Base-by-base conservation (phyloP, 2,113 vertebrate genomes). In the Cyanoderma ruficeps region DNA sequence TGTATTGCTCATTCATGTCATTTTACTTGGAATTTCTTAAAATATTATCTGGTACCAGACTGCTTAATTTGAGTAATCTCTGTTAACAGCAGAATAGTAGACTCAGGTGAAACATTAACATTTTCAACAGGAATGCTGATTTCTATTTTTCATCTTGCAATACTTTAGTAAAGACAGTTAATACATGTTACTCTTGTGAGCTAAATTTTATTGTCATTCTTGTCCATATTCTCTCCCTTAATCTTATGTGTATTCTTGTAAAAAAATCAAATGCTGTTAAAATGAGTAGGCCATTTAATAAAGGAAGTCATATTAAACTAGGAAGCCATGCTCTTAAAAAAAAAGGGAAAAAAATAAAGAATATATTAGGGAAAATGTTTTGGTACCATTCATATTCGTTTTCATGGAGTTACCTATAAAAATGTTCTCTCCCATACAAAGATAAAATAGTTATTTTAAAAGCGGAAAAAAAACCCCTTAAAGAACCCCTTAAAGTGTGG, bases 271-370 rank as follows among this genome's bases (percentile, higher is more conserved):
- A 39, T 28, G 10, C 15, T 71, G 21, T 63, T 87, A 71, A 79
- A 70, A 82, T 50, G 7, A 78, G 11, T 31, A 5, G 15, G 20
- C 4, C 5, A 57, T 65, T 68, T 41, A 59, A 22, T 83, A 83
- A 76, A 92, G 50, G 3, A 56, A 50, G 3, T 47, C 1, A 18
- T 28, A 39, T 37, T 6, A 10, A 83, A 55, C 17, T 53, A 25
- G 33, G 67, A 17, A 76, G 5, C 8, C 5, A 15, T 6, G 3
- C 33, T 44, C 17, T 67, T 79, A 21, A 64, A 83, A 39, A 20
- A 25, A 56, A 18, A 37, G 3, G 2, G 5, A 1, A 3, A 8
- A 47, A 41, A 67, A 31, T 8, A 2, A 15, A 63, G 22, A 63
- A 11, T 46, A 1, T 44, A 23, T 49, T 55, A 53, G 10, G 39